Conservation (phyloP, 2,888 invertebrate genomes). For the Spisula solida region DNA sequence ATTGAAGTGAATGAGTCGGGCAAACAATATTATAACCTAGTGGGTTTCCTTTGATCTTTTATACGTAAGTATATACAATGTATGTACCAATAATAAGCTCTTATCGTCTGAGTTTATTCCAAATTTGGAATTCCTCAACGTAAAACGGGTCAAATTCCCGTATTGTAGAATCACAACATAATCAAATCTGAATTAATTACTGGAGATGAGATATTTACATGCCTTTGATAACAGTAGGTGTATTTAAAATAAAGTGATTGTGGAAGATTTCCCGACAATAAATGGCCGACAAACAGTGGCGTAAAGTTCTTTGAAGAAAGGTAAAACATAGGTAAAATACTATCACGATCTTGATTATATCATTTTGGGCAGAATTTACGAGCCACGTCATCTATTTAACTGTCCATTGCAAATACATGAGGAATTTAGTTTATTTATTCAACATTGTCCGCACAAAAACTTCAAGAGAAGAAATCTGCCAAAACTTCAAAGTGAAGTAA, state of each 20-base stretch:
- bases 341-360: slow-evolving; percentile 22
- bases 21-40: slow-evolving; percentile 52
- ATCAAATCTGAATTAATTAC: slow-evolving; percentile 69
- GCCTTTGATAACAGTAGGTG: slow-evolving; percentile 45
- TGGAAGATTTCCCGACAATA: slow-evolving; percentile 38
- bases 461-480: slow-evolving; percentile 4
- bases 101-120: slow-evolving; percentile 54
- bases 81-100: slow-evolving; percentile 48
- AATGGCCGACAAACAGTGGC: slow-evolving; percentile 43
- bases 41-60: slow-evolving; percentile 57
- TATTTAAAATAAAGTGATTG: slow-evolving; percentile 40
- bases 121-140: slow-evolving; percentile 23
- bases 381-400: slow-evolving; percentile 10
- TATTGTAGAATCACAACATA: slow-evolving; percentile 53
- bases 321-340: slow-evolving; percentile 27
- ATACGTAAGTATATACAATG: slow-evolving; percentile 56
- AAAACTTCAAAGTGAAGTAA: slow-evolving; percentile 32
- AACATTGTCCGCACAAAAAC: neutral
- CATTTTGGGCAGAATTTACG: neutral
- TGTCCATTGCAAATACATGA: neutral
- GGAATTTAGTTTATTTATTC: neutral
- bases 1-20: slow-evolving; percentile 49
- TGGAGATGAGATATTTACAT: slow-evolving; percentile 57
- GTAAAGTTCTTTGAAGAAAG: slow-evolving; percentile 40
- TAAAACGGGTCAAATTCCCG: slow-evolving; percentile 56